Evolutionary conservation across 2,797 vertebrate species (phyloP), one percentile per base, ranked within the genome.

Genomic region (Darevskia nairensis): DNA sequence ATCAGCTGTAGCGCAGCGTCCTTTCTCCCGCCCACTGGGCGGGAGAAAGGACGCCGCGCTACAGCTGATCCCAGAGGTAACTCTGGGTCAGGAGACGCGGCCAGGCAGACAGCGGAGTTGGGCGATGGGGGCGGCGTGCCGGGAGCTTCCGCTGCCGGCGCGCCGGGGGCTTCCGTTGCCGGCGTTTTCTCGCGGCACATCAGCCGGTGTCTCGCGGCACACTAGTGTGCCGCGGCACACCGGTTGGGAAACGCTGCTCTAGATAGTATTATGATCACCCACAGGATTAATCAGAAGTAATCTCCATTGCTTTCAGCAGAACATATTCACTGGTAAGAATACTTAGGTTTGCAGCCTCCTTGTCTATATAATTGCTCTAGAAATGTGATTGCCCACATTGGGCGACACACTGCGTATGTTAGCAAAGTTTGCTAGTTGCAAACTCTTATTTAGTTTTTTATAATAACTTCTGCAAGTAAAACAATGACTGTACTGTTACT

Each of bases 351-450:
- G 61, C 61, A 64, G 61, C 68, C 29, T n/a, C 68, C 21, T 27
- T 69, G 68, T 27, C 25, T 69, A 11, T 27, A n/a, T 27, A 68
- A 80, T 71, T 64, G 86, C 71, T 72, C 8, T 29, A 68, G 88
- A 46, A 94, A 87, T 86, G 32, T 87, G 81, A 92, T 95, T 86
- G 8, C 95, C 96, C 96, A 97, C 94, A 96, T 95, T 96, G 96
- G 96, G 96, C 94, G 92, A 93, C 89, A 83, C 77, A 44, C 77
- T 35, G 17, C 46, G 59, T 88, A 61, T 87, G 61, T 93, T 92
- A 92, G 32, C 94, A 6, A 92, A 89, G 81, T 44, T 85, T 94
- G 59, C 84, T 84, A 86, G 82, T 81, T 92, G 64, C 92, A 94
- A 64, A 64, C 50, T 1, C 46, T 92, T 85, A 71, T 84, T 89